Evolutionary conservation across 2,888 invertebrate species (phyloP).

Genomic region (Pharmacophagus antenor): DNA sequence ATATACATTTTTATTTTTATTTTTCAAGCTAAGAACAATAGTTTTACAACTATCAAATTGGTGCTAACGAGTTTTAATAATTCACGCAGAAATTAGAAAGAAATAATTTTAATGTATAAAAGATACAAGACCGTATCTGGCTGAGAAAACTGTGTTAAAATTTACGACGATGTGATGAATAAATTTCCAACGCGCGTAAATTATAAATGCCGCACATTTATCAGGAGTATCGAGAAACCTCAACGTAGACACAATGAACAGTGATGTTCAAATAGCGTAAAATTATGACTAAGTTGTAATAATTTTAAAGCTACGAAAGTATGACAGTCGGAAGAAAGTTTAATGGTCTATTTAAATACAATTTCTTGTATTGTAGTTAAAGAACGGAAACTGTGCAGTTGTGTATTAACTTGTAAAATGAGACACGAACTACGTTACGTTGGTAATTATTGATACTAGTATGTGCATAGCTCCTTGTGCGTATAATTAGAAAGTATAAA

Average conservation of each 20-base stretch:
- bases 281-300: constrained; percentile 12
- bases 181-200: not conserved
- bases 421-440: constrained; percentile 13
- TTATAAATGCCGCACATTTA: not conserved
- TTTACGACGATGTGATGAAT: no score
- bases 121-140: no score
- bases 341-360: constrained; percentile 17
- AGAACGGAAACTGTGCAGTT: not conserved
- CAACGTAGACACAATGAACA: not conserved
- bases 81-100: no score
- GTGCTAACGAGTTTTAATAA: no score
- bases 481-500: constrained; percentile 30
- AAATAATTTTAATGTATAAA: no score
- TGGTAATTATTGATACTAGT: constrained; percentile 17
- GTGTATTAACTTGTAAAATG: constrained; percentile 2
- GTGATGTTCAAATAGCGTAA: constrained; percentile 11
- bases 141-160: no score
- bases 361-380: not conserved
- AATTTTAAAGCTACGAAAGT: constrained; percentile 18
- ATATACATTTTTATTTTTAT: no score
- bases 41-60: no score
- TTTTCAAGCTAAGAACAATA: no score
- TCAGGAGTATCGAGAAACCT: not conserved
- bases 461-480: constrained; percentile 3
- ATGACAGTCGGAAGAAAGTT: constrained; percentile 13